A percentile compares a stretch with the other conserved stretches of the same genome.
Conservation (phyloP, 1,140 invertebrate species). For the Drosophila grimshawi region DNA sequence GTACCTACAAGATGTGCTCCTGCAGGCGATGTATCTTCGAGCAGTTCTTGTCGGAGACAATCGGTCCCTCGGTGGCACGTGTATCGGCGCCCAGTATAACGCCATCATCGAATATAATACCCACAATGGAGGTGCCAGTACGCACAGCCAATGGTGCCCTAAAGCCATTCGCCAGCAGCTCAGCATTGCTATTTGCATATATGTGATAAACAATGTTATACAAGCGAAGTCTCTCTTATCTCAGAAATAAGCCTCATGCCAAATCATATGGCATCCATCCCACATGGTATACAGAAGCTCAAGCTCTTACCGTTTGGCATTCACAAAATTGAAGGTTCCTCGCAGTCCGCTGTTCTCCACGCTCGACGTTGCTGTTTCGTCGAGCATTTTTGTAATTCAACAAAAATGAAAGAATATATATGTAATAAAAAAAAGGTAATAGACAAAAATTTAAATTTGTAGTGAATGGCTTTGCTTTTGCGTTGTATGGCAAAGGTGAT, state of each 20-base stretch:
- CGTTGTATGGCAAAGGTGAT: neutral
- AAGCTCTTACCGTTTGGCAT: constrained; percentile 90
- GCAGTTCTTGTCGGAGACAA: constrained; percentile 98
- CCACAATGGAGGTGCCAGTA: constrained; percentile 99
- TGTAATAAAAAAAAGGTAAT: no score
- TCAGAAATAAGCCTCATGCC: neutral
- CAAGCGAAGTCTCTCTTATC: no score
- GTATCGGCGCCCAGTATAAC: constrained; percentile 99
- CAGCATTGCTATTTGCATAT: constrained; percentile 90
- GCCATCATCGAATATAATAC: constrained; percentile 96
- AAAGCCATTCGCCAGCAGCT: constrained; percentile 91
- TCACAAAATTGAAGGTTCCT: constrained; percentile 92
- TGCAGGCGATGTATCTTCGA: constrained; percentile 98
- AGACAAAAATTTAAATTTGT: constrained; percentile 1
- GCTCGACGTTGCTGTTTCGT: neutral
- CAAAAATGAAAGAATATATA: neutral
- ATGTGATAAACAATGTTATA: no score
- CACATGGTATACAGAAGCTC: neutral
- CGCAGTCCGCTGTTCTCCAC: neutral
- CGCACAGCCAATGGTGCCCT: constrained; percentile 93
- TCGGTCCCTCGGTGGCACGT: constrained; percentile 96
- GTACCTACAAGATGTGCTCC: constrained; percentile 95
- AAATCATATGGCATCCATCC: neutral
- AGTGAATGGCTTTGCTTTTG: neutral
- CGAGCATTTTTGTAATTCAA: constrained; percentile 2